A percentile compares a stretch with the other conserved stretches of the same genome.
Conservation (phyloP, 2,797 vertebrate genomes). For the Onychomys leucogaster region DNA sequence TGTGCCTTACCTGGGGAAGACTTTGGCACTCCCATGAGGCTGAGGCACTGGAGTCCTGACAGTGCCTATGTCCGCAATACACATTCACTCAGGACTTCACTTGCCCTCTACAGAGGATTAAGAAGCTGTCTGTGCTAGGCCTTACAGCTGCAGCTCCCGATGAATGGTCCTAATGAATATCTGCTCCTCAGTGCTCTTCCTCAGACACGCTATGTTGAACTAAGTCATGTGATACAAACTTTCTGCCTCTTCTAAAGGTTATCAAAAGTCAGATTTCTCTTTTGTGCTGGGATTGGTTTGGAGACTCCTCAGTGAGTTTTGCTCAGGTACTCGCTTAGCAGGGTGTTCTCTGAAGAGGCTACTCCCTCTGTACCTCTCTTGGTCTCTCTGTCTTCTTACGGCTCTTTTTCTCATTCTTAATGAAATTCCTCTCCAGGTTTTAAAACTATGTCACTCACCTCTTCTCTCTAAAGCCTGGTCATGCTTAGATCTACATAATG, state of each 20-base stretch:
- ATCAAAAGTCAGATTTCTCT: neutral
- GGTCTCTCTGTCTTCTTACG: neutral
- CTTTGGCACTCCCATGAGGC: neutral
- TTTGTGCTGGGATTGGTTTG: neutral
- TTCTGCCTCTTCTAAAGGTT: neutral
- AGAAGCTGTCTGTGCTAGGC: neutral
- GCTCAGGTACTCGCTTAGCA: neutral
- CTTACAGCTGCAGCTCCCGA: neutral
- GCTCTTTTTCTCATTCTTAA: neutral
- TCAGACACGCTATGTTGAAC: neutral
- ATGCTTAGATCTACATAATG: neutral
- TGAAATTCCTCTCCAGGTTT: neutral
- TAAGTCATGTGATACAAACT: neutral
- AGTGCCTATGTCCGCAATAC: neutral
- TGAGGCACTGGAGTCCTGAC: neutral
- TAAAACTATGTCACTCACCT: fast-evolving
- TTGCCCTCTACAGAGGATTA: neutral
- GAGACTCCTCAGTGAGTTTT: neutral
- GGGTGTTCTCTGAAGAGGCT: neutral
- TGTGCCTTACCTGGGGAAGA: neutral
- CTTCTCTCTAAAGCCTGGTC: neutral
- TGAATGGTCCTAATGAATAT: neutral
- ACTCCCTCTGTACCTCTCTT: neutral
- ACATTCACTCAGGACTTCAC: too few relatives aligned
- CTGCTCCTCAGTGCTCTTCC: neutral